Conservation (phyloP, 2,888 invertebrate species). For the Drosophila nigricruria region DNA sequence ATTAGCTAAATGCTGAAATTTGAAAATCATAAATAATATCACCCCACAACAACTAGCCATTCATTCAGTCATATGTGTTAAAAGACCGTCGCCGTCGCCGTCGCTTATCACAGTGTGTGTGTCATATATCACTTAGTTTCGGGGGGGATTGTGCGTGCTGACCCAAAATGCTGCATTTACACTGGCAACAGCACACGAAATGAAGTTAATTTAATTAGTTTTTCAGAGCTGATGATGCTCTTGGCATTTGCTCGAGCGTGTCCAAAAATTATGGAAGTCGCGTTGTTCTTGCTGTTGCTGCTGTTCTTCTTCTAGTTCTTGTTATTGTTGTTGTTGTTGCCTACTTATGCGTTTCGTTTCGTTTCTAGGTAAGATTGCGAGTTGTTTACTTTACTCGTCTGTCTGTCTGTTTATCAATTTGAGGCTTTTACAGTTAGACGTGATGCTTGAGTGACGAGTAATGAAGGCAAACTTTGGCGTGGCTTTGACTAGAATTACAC, state of each 20-base stretch:
- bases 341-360: constrained; percentile 39
- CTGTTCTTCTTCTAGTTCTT: neutral
- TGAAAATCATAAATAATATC: constrained; percentile 68
- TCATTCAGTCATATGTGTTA: constrained; percentile 34
- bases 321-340: constrained; percentile 19
- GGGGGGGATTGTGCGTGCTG: constrained; percentile 53
- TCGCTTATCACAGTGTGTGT: constrained; percentile 38
- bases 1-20: constrained; percentile 59
- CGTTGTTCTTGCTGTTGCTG: constrained; percentile 12
- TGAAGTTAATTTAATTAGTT: constrained; percentile 69
- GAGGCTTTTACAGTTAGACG: constrained; percentile 69
- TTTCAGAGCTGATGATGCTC: constrained; percentile 41
- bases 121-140: constrained; percentile 63
- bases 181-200: constrained; percentile 38
- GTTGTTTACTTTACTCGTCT: constrained; percentile 46
- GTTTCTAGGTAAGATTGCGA: constrained; percentile 44
- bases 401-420: constrained; percentile 68
- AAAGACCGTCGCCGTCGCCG: constrained; percentile 10
- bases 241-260: constrained; percentile 66
- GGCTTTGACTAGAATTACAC: constrained; percentile 19
- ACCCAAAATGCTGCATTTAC: constrained; percentile 56
- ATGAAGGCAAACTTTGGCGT: constrained; percentile 51
- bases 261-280: constrained; percentile 50
- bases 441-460: constrained; percentile 50
- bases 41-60: neutral